Percentiles rank a stretch among this genome's conserved stretches.
These are phyloP conservation scores for Nymphicus hollandicus DNA, from an alignment of 2,113 vertebrate species.

Conservation along the genomic window DNA sequence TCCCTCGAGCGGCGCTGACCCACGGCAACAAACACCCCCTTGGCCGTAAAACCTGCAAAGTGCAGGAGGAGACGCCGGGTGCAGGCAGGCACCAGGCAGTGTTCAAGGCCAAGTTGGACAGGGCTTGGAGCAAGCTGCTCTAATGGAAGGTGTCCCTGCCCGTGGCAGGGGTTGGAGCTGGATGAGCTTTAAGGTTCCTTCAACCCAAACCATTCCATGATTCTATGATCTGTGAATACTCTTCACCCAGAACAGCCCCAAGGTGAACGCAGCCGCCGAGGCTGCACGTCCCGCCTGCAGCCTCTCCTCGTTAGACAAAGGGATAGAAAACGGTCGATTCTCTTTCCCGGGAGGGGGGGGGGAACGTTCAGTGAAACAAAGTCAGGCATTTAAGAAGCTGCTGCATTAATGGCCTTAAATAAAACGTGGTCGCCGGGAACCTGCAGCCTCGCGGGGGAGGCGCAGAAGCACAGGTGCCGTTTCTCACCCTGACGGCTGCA, in stretches of 20 bases:
- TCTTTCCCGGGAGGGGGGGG: neutral
- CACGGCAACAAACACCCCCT: neutral
- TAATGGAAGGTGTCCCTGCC: neutral
- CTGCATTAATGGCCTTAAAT: fast-evolving
- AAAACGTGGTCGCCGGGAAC: neutral
- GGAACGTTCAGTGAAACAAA: neutral
- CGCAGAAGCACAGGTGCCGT: neutral
- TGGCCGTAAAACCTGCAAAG: neutral
- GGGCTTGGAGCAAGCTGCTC: neutral
- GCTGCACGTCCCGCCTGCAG: fast-evolving
- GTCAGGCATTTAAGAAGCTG: neutral
- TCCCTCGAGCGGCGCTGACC: neutral
- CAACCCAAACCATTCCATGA: neutral
- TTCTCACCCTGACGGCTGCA: neutral
- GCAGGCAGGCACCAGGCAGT: too few relatives aligned
- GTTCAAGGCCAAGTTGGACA: neutral
- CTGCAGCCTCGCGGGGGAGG: neutral
- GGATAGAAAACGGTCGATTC: neutral
- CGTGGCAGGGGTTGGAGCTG: neutral
- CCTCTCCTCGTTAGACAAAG: neutral
- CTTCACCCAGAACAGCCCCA: neutral
- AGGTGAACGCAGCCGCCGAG: fast-evolving
- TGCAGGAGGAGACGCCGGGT: neutral
- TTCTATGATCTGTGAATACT: neutral
- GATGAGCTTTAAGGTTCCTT: neutral